Evolutionary conservation across 1,140 invertebrate genomes (phyloP).

Genomic region (Drosophila tsacasi): DNA sequence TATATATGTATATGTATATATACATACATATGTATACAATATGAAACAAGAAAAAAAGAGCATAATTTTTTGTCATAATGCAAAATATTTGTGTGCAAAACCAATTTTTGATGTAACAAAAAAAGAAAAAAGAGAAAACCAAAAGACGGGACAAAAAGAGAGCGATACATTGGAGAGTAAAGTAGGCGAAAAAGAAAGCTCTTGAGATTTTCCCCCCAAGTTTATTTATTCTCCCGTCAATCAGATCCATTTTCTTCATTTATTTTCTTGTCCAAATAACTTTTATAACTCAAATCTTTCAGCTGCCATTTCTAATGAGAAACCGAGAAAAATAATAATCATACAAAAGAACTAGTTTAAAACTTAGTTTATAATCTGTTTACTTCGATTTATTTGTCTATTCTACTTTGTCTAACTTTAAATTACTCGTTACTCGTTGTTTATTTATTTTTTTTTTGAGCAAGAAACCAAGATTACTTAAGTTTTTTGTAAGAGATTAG

Average conservation of each 20-base stretch:
- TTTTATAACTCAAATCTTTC: conserved; percentile 63
- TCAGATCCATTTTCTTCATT: conserved; percentile 23
- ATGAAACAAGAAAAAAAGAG: conserved; percentile 35
- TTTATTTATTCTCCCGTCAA: conserved; percentile 9
- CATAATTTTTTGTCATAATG: conserved; percentile 80
- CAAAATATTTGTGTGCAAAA: conserved; percentile 69
- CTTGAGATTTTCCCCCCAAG: conserved; percentile 4
- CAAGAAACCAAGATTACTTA: conserved; percentile 63
- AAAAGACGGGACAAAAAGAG: conserved; percentile 20
- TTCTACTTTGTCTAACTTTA: conserved; percentile 20
- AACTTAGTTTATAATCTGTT: conserved; percentile 61
- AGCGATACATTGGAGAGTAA: conserved; percentile 8
- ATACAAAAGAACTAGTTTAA: conserved; percentile 52
- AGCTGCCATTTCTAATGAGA: conserved; percentile 57
- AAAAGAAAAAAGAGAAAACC: conserved; percentile 38
- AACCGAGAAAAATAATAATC: conserved; percentile 21
- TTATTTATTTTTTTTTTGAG: conserved; percentile 36
- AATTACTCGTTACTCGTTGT: conserved; percentile 12
- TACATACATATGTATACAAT: conserved; percentile 18
- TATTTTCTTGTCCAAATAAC: conserved; percentile 18
- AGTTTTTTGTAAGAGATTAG: conserved; percentile 81
- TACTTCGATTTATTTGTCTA: conserved; percentile 39
- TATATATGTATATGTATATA: conserved; percentile 32
- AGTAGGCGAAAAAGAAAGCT: conserved; percentile 30
- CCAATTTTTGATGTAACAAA: conserved; percentile 77